Evolutionary conservation across 2,888 invertebrate species (phyloP).

Genomic region (Oscheius sp.): DNA sequence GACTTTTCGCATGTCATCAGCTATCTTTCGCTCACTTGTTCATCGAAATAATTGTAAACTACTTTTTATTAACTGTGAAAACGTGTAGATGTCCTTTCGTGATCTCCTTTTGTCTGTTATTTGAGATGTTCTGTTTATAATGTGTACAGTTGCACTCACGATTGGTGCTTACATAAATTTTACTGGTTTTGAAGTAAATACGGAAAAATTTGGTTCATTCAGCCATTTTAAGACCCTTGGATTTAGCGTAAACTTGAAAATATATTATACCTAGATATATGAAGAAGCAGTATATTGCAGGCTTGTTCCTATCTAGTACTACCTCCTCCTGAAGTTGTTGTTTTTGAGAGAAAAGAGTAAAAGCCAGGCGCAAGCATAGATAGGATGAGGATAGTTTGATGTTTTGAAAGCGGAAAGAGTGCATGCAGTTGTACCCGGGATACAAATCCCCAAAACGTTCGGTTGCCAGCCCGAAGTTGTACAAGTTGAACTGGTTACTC

Average conservation of each 20-base stretch:
- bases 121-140: not conserved
- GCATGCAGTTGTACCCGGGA: constrained; percentile 19
- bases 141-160: not conserved
- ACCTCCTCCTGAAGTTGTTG: not conserved
- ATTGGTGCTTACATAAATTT: constrained; percentile 10
- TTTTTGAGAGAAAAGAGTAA: too few relatives aligned
- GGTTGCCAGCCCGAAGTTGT: constrained; percentile 47
- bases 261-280: too few relatives aligned
- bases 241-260: too few relatives aligned
- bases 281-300: too few relatives aligned
- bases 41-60: too few relatives aligned
- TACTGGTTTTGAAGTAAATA: not conserved
- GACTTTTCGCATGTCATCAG: not conserved
- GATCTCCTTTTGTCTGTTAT: not conserved
- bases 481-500: constrained; percentile 37
- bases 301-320: too few relatives aligned
- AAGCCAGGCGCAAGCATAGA: not conserved
- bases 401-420: too few relatives aligned
- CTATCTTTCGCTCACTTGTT: not conserved
- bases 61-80: too few relatives aligned
- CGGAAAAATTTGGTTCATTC: not conserved
- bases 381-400: not conserved
- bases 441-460: constrained; percentile 38
- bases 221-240: too few relatives aligned
- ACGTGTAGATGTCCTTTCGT: too few relatives aligned